Evolutionary conservation across 2,113 vertebrate genomes (phyloP).

Genomic region (Calidris pugnax): DNA sequence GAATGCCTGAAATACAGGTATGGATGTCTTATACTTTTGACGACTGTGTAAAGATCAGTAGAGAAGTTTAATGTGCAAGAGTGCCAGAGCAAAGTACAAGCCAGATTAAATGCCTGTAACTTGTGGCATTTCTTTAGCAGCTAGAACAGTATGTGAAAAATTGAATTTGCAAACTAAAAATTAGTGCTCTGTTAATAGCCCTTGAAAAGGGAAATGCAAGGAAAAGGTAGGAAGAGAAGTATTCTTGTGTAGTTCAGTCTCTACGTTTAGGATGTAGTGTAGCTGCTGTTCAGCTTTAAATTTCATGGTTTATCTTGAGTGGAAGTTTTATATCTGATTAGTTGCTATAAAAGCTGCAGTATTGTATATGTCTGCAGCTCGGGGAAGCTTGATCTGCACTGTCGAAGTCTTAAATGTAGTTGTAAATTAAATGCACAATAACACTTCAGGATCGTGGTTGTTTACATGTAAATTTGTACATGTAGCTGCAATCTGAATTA

Average conservation of each 20-base stretch:
- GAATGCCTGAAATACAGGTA: neutral
- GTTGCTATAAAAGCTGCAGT: neutral
- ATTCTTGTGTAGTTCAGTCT: neutral
- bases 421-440: neutral
- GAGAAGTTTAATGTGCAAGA: neutral
- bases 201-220: neutral
- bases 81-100: neutral
- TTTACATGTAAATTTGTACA: neutral
- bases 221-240: neutral
- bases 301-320: neutral
- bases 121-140: neutral
- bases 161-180: neutral
- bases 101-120: neutral
- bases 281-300: neutral
- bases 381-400: neutral
- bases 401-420: neutral
- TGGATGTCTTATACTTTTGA: neutral
- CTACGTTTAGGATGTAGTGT: neutral
- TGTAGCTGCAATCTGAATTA: neutral
- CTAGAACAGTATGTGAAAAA: neutral
- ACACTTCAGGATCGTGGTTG: fast-evolving
- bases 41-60: neutral
- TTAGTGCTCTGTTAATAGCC: neutral
- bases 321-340: neutral
- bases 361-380: neutral